Evolutionary conservation across 2,888 invertebrate genomes (phyloP).

Genomic region (Lissonota sp.): DNA sequence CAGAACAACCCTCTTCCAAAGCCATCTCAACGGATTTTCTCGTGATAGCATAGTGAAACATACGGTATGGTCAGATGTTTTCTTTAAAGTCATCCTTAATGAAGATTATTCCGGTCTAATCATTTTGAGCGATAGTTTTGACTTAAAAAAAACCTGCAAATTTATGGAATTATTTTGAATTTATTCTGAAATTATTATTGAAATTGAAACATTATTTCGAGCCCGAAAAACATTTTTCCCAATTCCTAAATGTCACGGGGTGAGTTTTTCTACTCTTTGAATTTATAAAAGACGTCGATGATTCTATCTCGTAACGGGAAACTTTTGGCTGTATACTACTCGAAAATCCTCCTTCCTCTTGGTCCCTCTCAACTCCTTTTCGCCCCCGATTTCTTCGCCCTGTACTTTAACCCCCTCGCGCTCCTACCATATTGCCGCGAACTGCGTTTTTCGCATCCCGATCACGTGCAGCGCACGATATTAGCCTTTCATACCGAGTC

Average conservation of each 20-base stretch:
- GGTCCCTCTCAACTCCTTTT: conserved; percentile 10
- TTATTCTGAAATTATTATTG: no score
- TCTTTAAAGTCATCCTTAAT: no score
- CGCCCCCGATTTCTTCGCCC: no score
- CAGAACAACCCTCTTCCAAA: neutral
- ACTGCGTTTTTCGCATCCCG: conserved; percentile 71
- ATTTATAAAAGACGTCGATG: conserved; percentile 70
- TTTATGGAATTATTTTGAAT: no score
- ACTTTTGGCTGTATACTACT: conserved; percentile 33
- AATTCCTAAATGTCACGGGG: neutral
- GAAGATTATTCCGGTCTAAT: no score
- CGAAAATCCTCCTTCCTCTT: conserved; percentile 47
- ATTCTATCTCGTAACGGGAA: conserved; percentile 71
- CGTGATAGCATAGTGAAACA: neutral
- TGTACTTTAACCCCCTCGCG: conserved; percentile 34
- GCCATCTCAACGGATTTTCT: neutral
- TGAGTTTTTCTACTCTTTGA: conserved; percentile 43
- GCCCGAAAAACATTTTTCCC: no score
- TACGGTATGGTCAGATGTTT: neutral
- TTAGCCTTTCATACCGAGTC: conserved; percentile 82
- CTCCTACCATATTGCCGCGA: conserved; percentile 14
- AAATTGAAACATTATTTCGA: no score
- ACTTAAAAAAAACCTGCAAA: no score
- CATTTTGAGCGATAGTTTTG: no score
- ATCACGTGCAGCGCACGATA: conserved; percentile 81